A percentile compares a stretch with the other conserved stretches of the same genome.
Evolutionary conservation across 53 echinoderm and acorn worm genomes (phyloP).

Genomic region (Paracentrotus lividus): DNA sequence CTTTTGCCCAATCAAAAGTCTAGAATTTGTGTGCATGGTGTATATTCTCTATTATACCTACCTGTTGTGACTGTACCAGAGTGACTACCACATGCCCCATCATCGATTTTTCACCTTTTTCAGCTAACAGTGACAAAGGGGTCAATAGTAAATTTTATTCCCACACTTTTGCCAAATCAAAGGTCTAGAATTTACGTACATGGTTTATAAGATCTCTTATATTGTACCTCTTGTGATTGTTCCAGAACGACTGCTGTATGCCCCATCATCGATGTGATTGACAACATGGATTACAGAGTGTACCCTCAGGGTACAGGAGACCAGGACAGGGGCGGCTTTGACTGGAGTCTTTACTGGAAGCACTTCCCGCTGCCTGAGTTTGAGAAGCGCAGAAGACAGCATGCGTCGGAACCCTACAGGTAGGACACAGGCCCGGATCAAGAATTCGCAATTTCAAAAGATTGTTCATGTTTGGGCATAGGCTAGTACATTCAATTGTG

Average conservation of each 20-base stretch:
- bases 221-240: background rate
- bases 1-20: too few species aligned
- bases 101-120: too few species aligned
- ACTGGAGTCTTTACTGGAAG: constrained; percentile 99
- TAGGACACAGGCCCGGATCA: constrained; percentile 62
- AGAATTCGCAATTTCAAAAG: too few species aligned
- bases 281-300: constrained; percentile 85
- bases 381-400: constrained; percentile 81
- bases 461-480: too few species aligned
- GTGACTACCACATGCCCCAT: constrained; percentile 91
- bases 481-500: too few species aligned
- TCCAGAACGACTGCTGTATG: constrained; percentile 90
- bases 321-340: constrained; percentile 92
- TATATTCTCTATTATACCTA: background rate
- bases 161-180: too few species aligned
- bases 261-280: constrained; percentile 96
- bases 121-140: too few species aligned
- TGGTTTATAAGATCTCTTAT: too few species aligned
- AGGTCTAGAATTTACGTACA: too few species aligned
- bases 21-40: too few species aligned
- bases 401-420: constrained; percentile 92
- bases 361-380: constrained; percentile 90
- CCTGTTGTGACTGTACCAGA: constrained; percentile 48
- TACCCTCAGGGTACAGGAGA: constrained; percentile 91
- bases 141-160: too few species aligned